Evolutionary conservation across 2,113 vertebrate species (phyloP).

Genomic region (Eclectus roratus): DNA sequence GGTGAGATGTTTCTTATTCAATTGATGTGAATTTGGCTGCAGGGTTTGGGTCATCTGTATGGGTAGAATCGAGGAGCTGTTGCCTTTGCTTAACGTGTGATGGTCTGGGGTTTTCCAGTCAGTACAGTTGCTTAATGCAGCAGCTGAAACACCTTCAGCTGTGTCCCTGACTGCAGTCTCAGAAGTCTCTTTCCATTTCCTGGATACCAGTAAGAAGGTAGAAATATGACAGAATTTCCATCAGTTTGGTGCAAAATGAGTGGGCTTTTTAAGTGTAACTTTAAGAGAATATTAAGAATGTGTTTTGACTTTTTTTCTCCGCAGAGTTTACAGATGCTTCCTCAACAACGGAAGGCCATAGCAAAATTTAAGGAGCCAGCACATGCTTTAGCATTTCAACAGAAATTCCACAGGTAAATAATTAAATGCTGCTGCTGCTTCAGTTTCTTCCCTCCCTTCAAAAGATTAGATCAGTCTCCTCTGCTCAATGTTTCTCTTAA

Average conservation of each 20-base stretch:
- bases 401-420: conserved; percentile 95
- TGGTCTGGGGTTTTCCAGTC: neutral
- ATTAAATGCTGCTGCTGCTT: neutral
- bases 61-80: neutral
- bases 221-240: neutral
- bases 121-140: neutral
- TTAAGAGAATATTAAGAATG: neutral
- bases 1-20: neutral
- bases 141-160: neutral
- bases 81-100: neutral
- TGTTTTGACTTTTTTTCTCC: neutral
- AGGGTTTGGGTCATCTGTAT: neutral
- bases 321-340: conserved; percentile 95
- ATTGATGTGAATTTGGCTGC: neutral
- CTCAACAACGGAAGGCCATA: conserved; percentile 93
- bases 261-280: neutral
- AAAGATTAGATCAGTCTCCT: conserved; percentile 8
- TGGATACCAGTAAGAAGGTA: neutral
- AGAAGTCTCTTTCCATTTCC: neutral
- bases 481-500: neutral
- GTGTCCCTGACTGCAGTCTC: neutral
- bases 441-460: neutral
- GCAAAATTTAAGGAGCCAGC: conserved; percentile 90
- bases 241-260: neutral
- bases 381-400: conserved; percentile 91